Evolutionary conservation across 1,140 invertebrate genomes (phyloP).

Genomic region (Leguminivora glycinivorella): DNA sequence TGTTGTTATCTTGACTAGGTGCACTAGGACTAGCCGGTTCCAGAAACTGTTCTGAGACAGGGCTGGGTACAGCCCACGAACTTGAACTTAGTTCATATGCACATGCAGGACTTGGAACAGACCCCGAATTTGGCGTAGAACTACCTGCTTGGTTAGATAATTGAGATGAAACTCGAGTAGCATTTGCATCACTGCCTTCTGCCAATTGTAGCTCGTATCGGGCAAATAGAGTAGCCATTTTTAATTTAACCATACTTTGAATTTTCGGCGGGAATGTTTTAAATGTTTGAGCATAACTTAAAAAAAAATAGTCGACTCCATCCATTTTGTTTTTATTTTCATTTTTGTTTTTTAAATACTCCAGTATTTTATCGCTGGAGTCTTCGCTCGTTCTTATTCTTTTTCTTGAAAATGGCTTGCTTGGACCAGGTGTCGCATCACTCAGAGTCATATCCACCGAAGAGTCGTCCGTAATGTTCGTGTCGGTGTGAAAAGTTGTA

Average conservation of each 20-base stretch:
- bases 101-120: slow-evolving; percentile 9
- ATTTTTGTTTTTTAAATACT: too few species aligned
- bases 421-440: background rate
- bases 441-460: background rate
- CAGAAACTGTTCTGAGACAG: background rate
- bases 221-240: slow-evolving; percentile 25
- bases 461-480: background rate
- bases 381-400: too few species aligned
- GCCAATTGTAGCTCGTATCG: slow-evolving; percentile 14
- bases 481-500: background rate
- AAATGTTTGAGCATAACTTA: too few species aligned
- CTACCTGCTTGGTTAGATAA: background rate
- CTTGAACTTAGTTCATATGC: slow-evolving; percentile 14
- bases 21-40: too few species aligned
- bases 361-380: too few species aligned
- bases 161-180: background rate
- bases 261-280: slow-evolving; percentile 5
- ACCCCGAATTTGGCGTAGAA: slow-evolving; percentile 14
- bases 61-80: slow-evolving; percentile 4
- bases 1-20: too few species aligned
- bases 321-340: too few species aligned
- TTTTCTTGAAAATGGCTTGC: slow-evolving; percentile 16
- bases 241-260: slow-evolving; percentile 12
- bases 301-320: too few species aligned
- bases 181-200: slow-evolving; percentile 14